Evolutionary conservation across 2,797 vertebrate species (phyloP).

Genomic region (Rhinatrema bivittatum): DNA sequence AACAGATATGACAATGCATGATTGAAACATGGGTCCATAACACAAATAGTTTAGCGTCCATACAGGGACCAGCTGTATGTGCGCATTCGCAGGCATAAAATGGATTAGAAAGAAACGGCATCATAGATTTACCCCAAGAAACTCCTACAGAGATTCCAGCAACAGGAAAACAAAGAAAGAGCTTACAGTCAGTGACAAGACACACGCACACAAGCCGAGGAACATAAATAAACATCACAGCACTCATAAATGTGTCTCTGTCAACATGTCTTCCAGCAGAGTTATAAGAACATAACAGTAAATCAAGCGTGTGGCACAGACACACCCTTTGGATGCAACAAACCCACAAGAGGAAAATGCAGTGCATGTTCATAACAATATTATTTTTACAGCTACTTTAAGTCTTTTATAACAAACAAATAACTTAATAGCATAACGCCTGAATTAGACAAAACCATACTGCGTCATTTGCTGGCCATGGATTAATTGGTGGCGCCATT

Average conservation of each 20-base stretch:
- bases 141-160: slow-evolving; percentile 84
- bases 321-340: rapidly evolving
- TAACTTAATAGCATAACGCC: too few species aligned
- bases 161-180: slow-evolving; percentile 60
- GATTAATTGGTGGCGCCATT: too few species aligned
- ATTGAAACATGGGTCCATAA: slow-evolving; percentile 12
- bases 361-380: rapidly evolving
- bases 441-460: too few species aligned
- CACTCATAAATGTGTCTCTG: too few species aligned
- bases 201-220: slow-evolving; percentile 36
- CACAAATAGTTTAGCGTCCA: slow-evolving; percentile 14
- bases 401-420: too few species aligned
- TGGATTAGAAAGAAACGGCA: slow-evolving; percentile 44
- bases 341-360: not conserved
- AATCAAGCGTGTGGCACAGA: rapidly evolving
- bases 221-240: slow-evolving; percentile 39
- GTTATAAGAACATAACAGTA: not conserved
- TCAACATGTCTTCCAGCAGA: not conserved
- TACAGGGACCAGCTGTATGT: slow-evolving; percentile 13
- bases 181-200: slow-evolving; percentile 52
- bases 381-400: too few species aligned
- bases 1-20: too few species aligned
- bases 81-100: slow-evolving; percentile 23
- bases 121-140: slow-evolving; percentile 91
- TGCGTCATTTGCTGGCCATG: too few species aligned